Evolutionary conservation across 2,797 vertebrate species (phyloP).

Genomic region (Rousettus madagascariensis): DNA sequence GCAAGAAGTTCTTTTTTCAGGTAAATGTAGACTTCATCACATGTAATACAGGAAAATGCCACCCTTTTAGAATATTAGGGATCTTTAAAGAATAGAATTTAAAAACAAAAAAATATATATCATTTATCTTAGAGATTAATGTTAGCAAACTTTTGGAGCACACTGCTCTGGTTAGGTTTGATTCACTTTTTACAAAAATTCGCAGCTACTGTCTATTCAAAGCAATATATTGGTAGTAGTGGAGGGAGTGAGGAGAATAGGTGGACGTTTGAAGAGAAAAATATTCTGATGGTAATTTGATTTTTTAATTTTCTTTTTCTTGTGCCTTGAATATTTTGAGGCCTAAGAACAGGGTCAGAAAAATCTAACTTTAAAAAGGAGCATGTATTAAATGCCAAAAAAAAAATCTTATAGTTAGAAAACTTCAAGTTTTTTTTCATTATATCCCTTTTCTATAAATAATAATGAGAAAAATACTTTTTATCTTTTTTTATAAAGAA

Average conservation of each 20-base stretch:
- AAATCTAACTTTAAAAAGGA: conserved; percentile 53
- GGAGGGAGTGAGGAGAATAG: background rate
- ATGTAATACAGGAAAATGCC: background rate
- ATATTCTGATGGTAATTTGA: conserved; percentile 42
- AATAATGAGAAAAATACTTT: conserved; percentile 11
- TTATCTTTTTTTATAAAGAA: conserved; percentile 11
- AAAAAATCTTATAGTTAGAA: conserved; percentile 37
- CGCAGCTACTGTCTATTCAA: background rate
- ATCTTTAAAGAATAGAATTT: conserved; percentile 21
- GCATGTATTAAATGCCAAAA: background rate
- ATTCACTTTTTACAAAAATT: background rate
- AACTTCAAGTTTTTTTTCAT: background rate
- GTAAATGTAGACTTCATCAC: background rate
- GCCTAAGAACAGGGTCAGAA: conserved; percentile 25
- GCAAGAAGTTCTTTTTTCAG: background rate
- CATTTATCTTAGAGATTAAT: background rate
- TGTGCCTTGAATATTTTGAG: background rate
- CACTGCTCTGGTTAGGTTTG: background rate
- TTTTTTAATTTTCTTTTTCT: background rate
- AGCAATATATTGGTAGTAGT: background rate
- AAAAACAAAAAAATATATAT: background rate
- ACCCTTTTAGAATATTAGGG: background rate
- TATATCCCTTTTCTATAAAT: conserved; percentile 23
- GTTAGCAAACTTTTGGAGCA: background rate
- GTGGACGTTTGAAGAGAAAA: conserved; percentile 23